Base-by-base conservation (phyloP, 1,140 invertebrate species). In the Sminthurinus signatus region DNA sequence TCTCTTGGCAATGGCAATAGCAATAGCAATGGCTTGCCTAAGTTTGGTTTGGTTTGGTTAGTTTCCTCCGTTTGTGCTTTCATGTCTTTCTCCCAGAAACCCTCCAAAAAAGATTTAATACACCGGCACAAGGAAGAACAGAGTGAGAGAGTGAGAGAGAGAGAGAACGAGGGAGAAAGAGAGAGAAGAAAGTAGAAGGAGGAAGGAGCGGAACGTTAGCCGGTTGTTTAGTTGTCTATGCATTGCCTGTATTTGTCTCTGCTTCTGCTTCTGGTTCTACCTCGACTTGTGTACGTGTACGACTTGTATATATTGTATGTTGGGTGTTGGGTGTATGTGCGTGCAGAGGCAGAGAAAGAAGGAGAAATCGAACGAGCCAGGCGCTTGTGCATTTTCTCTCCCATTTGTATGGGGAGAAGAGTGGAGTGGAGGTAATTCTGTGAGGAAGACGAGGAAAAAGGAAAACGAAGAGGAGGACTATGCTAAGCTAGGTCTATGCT, bases 381-480 rank as follows among this genome's bases (percentile, higher is more conserved):
- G 66, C 62, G 66, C 66, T 60, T 64, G 66, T 60, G 62, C 66
- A 65, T 59, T 46, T 55, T 51, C 51, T 25, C n/a, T 15, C 31
- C 14, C 28, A 21, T n/a, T 5, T 17, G 31, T 23, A 21, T 25
- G 23, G 17, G 44, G 19, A 10, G 44, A n/a, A 21, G 44, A 25
- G 17, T 4, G 44, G 10, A 48, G 44, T 8, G 23, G 19, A n/a
- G 5, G 44, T 48, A 25, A 48, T 48, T 4, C n/a, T 48, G n/a
- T 5, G 4, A 10, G 44, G 17, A n/a, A 42, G 39, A 12, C 10
- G 39, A 42, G 39, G 39, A n/a, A 42, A 42, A 12, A 42, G 39
- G 10, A n/a, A n/a, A 42, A 10, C 10, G 39, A 42, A 42, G 39
- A n/a, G n/a, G 10, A 42, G 10, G 39, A 42, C 39, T n/a, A 42